Percentiles rank a stretch among this genome's conserved stretches.
Conservation (phyloP, 1,140 invertebrate species). For the Drosophila eugracilis region DNA sequence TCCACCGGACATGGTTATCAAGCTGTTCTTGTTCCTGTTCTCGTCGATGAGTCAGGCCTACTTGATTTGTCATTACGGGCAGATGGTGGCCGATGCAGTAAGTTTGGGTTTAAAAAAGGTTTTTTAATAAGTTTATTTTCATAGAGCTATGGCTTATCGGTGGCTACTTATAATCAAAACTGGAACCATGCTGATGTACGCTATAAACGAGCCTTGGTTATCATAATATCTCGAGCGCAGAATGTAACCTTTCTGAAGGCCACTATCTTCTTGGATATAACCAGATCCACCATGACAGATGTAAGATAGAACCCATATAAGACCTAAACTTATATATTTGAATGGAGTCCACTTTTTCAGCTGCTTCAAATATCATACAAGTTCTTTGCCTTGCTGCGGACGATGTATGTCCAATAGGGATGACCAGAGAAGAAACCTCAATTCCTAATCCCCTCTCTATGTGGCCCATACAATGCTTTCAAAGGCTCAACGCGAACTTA, state of each 20-base stretch:
- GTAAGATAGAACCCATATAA: no score
- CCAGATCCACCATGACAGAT: slow-evolving; percentile 19
- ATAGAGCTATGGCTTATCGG: slow-evolving; percentile 58
- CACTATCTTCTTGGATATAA: slow-evolving; percentile 47
- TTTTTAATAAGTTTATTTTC: not conserved
- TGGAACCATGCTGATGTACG: slow-evolving; percentile 61
- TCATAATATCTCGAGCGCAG: slow-evolving; percentile 66
- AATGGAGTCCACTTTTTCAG: no score
- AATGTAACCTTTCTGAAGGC: slow-evolving; percentile 58
- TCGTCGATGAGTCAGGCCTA: slow-evolving; percentile 58
- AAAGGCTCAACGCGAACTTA: slow-evolving; percentile 60
- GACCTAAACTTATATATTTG: no score
- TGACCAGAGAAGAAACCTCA: slow-evolving; percentile 20
- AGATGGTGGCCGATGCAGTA: slow-evolving; percentile 68
- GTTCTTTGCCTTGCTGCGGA: slow-evolving; percentile 33
- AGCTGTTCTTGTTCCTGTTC: slow-evolving; percentile 52
- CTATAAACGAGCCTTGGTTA: slow-evolving; percentile 49
- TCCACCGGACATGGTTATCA: slow-evolving; percentile 45
- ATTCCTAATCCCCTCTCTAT: slow-evolving; percentile 18
- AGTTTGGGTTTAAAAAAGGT: not conserved
- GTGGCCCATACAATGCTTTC: slow-evolving; percentile 53
- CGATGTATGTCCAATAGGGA: slow-evolving; percentile 27
- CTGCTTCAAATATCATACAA: slow-evolving; percentile 25
- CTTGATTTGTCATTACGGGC: slow-evolving; percentile 70
- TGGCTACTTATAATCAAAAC: slow-evolving; percentile 63